A percentile compares a stretch with the other conserved stretches of the same genome.
These are phyloP conservation scores for Syrphus vitripennis DNA, from an alignment of 2,888 invertebrate species.

Conservation along the genomic window DNA sequence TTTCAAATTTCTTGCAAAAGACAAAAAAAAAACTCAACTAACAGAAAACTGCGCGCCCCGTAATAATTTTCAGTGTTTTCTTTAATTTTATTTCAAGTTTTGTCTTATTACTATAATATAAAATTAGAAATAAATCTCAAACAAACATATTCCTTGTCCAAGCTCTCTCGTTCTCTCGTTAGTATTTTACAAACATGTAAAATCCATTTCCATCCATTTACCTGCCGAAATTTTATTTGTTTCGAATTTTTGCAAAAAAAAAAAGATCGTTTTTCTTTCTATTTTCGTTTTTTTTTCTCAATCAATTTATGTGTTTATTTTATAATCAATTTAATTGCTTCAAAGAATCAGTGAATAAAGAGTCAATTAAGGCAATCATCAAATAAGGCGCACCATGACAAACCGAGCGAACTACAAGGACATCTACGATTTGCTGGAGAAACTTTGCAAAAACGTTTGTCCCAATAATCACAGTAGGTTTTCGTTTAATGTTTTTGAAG, in stretches of 20 bases:
- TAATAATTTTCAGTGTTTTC: slow-evolving; percentile 26
- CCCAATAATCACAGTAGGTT: slow-evolving; percentile 74
- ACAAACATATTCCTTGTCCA: not conserved
- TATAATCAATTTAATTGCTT: slow-evolving; percentile 31
- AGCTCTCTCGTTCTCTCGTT: not conserved
- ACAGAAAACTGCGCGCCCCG: slow-evolving; percentile 49
- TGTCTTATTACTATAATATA: not conserved
- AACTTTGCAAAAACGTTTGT: slow-evolving; percentile 75
- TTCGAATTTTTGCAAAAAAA: slow-evolving; percentile 33
- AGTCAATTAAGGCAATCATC: slow-evolving; percentile 21
- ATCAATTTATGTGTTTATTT: slow-evolving; percentile 19
- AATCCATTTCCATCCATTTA: slow-evolving; percentile 19
- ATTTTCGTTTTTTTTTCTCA: not conserved
- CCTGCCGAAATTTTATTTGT: slow-evolving; percentile 37
- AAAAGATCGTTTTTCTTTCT: slow-evolving; percentile 17
- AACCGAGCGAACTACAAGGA: slow-evolving; percentile 75
- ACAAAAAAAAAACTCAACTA: slow-evolving; percentile 26
- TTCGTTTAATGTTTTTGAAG: not conserved
- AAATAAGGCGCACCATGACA: slow-evolving; percentile 61
- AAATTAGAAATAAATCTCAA: slow-evolving; percentile 21
- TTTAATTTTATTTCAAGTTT: not conserved
- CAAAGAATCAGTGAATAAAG: slow-evolving; percentile 25
- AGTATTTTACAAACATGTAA: not conserved
- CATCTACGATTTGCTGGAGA: slow-evolving; percentile 76
- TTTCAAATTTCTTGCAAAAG: slow-evolving; percentile 61